phyloP scores from a whole-genome alignment of 2,797 vertebrate species.

The Enteromius anoplus region DNA sequence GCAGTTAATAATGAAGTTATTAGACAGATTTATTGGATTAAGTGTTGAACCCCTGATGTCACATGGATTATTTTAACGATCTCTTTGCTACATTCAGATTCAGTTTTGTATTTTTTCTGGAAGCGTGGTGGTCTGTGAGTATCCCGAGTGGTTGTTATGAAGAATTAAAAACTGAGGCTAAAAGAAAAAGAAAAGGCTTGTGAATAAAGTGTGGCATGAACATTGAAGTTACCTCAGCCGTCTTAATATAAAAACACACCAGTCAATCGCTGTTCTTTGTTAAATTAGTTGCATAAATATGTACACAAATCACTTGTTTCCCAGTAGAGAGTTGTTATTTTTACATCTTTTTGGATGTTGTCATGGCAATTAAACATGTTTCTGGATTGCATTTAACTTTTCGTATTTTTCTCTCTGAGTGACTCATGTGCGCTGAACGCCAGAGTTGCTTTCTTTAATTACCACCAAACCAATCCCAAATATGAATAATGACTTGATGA shows the following conservation, averaged over 20 bases:
- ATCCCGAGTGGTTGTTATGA: background rate
- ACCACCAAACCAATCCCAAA: conserved; percentile 63
- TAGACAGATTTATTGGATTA: background rate
- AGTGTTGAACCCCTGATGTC: no score
- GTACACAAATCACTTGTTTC: conserved; percentile 56
- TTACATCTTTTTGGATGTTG: conserved; percentile 63
- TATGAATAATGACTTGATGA: conserved; percentile 73
- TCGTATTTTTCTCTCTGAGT: conserved; percentile 68
- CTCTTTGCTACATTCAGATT: no score
- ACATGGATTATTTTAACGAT: no score
- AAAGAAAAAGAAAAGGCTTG: background rate
- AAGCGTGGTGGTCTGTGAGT: background rate
- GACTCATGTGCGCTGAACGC: conserved; percentile 64
- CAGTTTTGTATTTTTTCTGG: background rate
- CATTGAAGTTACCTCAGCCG: background rate
- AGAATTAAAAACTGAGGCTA: background rate
- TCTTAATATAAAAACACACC: background rate
- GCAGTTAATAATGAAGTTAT: background rate
- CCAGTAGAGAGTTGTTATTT: conserved; percentile 65
- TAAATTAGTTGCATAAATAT: conserved; percentile 54
- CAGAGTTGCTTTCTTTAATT: conserved; percentile 70
- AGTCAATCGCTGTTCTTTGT: conserved; percentile 7
- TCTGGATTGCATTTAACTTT: conserved; percentile 54
- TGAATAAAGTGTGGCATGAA: background rate
- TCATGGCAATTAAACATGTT: conserved; percentile 58